Evolutionary conservation across 2,797 vertebrate species (phyloP).

Genomic region (Enteromius trimaculatus): DNA sequence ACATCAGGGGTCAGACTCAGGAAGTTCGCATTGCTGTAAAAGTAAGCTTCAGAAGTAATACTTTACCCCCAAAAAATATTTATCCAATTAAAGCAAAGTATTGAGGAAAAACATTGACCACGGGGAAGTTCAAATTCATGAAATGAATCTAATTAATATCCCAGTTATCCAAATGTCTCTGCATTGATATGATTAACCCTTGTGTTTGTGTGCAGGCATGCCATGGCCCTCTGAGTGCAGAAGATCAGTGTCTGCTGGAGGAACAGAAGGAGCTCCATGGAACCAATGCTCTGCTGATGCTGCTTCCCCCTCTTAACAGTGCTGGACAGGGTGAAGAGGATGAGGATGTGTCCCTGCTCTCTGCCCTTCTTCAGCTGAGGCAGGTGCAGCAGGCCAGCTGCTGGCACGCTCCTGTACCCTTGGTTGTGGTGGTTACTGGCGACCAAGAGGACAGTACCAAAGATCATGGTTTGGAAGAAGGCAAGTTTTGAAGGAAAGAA

Average conservation of each 20-base stretch:
- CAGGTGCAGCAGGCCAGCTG: constrained; percentile 89
- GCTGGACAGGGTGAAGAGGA: constrained; percentile 72
- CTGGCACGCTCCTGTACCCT: constrained; percentile 83
- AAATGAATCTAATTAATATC: not conserved
- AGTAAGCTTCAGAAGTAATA: constrained; percentile 70
- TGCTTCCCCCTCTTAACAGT: constrained; percentile 78
- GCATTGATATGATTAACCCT: not conserved
- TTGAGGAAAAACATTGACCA: not conserved
- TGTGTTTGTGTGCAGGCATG: constrained; percentile 74
- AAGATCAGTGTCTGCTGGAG: constrained; percentile 77
- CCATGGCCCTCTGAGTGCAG: constrained; percentile 78
- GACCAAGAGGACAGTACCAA: constrained; percentile 44
- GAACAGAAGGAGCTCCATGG: constrained; percentile 85
- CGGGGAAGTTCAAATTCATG: not conserved
- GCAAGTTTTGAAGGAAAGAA: constrained; percentile 64
- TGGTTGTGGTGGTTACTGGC: constrained; percentile 84
- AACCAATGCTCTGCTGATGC: constrained; percentile 83
- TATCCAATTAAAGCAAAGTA: not conserved
- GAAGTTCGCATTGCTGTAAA: constrained; percentile 86
- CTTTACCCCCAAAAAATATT: not conserved
- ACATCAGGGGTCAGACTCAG: constrained; percentile 63
- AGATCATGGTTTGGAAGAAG: constrained; percentile 80
- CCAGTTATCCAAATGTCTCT: not conserved
- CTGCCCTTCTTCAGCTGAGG: constrained; percentile 88
- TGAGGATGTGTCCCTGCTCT: constrained; percentile 86